A percentile compares a stretch with the other conserved stretches of the same genome.
Conservation (phyloP, 2,113 vertebrate species). For the Carollia perspicillata region DNA sequence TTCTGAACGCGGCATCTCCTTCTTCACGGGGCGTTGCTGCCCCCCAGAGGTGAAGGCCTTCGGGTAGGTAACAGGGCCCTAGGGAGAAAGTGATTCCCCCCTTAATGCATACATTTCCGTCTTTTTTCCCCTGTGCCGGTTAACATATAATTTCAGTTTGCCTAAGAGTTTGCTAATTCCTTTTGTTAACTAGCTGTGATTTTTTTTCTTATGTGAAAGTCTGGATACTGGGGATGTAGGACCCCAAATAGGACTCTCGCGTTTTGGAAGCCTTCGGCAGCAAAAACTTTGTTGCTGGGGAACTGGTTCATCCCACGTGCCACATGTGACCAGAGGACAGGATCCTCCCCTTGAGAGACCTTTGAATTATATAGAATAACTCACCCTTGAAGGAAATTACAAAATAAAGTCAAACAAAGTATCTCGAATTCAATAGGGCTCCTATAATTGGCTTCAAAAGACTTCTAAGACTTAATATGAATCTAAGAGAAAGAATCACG, state of each 20-base stretch:
- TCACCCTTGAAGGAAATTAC: not conserved
- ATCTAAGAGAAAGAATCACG: not conserved
- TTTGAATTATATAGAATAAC: not conserved
- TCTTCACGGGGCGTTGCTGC: not conserved
- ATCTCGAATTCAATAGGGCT: not conserved
- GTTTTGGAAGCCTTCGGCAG: not conserved
- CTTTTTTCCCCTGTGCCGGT: not conserved
- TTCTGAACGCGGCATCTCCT: not conserved
- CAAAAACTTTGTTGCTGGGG: not conserved
- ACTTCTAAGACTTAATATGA: not conserved
- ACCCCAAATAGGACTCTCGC: not conserved
- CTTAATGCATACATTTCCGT: not conserved
- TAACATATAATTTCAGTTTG: not conserved
- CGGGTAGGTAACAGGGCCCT: not conserved
- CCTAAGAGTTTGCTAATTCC: not conserved
- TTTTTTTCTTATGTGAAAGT: not conserved
- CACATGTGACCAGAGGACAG: not conserved
- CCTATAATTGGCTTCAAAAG: not conserved
- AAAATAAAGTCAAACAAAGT: not conserved
- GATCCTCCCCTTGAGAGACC: not conserved
- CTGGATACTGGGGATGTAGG: not conserved
- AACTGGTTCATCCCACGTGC: not conserved
- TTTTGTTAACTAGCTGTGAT: not conserved
- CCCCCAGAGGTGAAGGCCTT: not conserved
- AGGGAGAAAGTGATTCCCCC: not conserved